Evolutionary conservation across 2,113 vertebrate genomes (phyloP).

Genomic region (Myodes glareolus): DNA sequence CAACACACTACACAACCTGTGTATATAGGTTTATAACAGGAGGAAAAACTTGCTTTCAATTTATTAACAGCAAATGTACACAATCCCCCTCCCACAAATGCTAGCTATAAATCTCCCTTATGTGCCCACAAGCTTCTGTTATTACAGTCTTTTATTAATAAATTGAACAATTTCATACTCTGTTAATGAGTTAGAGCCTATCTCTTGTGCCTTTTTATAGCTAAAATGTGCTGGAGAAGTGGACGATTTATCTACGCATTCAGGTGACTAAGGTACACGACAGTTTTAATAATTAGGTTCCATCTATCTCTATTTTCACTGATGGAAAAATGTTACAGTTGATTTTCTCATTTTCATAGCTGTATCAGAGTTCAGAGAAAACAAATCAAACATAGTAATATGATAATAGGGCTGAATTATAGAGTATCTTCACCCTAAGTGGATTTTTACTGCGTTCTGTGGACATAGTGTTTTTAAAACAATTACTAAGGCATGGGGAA

Average conservation of each 20-base stretch:
- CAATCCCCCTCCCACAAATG: slow-evolving; percentile 61
- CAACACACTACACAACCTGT: slow-evolving; percentile 73
- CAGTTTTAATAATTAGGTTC: slow-evolving; percentile 79
- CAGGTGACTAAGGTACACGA: slow-evolving; percentile 80
- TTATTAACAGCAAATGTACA: slow-evolving; percentile 78
- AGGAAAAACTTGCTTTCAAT: slow-evolving; percentile 67
- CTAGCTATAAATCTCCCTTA: slow-evolving; percentile 75
- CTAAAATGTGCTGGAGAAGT: slow-evolving; percentile 63
- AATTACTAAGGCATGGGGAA: slow-evolving; percentile 68
- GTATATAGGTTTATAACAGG: slow-evolving; percentile 72
- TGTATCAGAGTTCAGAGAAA: slow-evolving; percentile 80
- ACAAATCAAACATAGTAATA: slow-evolving; percentile 82
- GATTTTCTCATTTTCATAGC: slow-evolving; percentile 84
- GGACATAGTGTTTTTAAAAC: slow-evolving; percentile 65
- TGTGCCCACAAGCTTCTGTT: slow-evolving; percentile 57
- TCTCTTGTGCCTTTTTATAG: slow-evolving; percentile 64
- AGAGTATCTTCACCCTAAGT: slow-evolving; percentile 66
- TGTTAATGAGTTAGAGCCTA: slow-evolving; percentile 75
- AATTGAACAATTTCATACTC: slow-evolving; percentile 69
- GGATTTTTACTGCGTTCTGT: slow-evolving; percentile 71
- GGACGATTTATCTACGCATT: slow-evolving; percentile 73
- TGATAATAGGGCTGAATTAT: slow-evolving; percentile 79
- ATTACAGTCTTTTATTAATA: slow-evolving; percentile 76
- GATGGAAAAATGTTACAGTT: slow-evolving; percentile 85
- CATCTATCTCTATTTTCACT: slow-evolving; percentile 82